Conservation (phyloP, 2,888 invertebrate genomes). For the Archaeoteleia sp. region DNA sequence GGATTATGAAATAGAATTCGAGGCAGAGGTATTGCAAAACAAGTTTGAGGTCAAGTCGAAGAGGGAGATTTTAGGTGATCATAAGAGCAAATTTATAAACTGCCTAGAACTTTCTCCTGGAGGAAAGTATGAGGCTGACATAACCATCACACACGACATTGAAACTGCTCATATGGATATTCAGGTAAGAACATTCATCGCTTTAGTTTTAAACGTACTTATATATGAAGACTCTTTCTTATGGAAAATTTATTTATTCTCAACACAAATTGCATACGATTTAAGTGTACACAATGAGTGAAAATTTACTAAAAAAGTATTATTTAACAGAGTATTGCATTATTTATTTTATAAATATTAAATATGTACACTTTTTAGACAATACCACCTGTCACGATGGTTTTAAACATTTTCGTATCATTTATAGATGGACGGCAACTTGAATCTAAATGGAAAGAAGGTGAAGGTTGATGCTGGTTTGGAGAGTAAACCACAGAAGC, state of each 20-base stretch:
- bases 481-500: slow-evolving; percentile 73
- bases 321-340: no score
- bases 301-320: no score
- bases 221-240: no score
- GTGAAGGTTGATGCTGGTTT: slow-evolving; percentile 76
- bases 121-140: slow-evolving; percentile 80
- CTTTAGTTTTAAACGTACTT: no score
- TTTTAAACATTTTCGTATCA: no score
- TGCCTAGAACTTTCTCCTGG: slow-evolving; percentile 78
- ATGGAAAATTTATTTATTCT: no score
- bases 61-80: slow-evolving; percentile 77
- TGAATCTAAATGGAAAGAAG: slow-evolving; percentile 79
- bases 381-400: no score
- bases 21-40: slow-evolving; percentile 76
- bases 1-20: slow-evolving; percentile 79
- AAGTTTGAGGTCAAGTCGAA: slow-evolving; percentile 77
- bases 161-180: slow-evolving; percentile 78
- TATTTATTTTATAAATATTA: no score
- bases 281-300: no score
- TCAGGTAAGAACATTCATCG: slow-evolving; percentile 40
- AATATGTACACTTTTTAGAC: no score
- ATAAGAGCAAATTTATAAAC: slow-evolving; percentile 80
- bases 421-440: slow-evolving; percentile 73
- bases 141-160: slow-evolving; percentile 77
- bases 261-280: no score